phyloP scores from a whole-genome alignment of 2,797 vertebrate species.

The Peromyscus aztecus region DNA sequence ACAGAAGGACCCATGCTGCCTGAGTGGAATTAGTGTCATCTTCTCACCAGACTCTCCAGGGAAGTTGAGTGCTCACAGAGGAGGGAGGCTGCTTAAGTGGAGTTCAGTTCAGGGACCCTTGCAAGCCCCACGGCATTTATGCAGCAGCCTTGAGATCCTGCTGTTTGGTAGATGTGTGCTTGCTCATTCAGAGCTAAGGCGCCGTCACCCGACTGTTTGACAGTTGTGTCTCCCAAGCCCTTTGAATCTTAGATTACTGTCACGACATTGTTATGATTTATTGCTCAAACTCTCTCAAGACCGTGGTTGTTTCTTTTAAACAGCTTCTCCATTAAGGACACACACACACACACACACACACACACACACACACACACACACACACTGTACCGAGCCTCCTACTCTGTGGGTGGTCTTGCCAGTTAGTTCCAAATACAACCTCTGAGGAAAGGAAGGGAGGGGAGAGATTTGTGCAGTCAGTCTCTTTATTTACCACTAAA shows the following conservation, averaged over 20 bases:
- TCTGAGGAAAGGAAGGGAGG: slow-evolving; percentile 20
- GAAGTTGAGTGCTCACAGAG: not conserved
- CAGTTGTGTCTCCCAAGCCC: slow-evolving; percentile 63
- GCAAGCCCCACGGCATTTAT: not conserved
- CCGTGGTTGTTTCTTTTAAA: slow-evolving; percentile 66
- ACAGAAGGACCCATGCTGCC: not conserved
- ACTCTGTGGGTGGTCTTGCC: slow-evolving; percentile 71
- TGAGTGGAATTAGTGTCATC: not conserved
- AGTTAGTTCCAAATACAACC: slow-evolving; percentile 49
- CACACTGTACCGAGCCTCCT: not conserved
- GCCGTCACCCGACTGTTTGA: slow-evolving; percentile 73
- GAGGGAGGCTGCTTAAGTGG: not conserved
- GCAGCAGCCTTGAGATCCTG: not conserved
- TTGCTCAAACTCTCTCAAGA: slow-evolving; percentile 12
- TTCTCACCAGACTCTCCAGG: not conserved
- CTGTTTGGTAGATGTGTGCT: not conserved
- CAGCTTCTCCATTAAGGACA: slow-evolving; percentile 68
- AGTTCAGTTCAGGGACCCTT: not conserved
- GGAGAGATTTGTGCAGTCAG: not conserved
- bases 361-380: not conserved
- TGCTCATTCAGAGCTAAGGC: slow-evolving; percentile 49
- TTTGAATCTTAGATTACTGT: slow-evolving; percentile 77
- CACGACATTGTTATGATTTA: slow-evolving; percentile 76
- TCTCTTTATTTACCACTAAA: not conserved
- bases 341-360: not conserved